Conservation (phyloP, 2,797 vertebrate genomes). For the Spinibarbus caldwelli region DNA sequence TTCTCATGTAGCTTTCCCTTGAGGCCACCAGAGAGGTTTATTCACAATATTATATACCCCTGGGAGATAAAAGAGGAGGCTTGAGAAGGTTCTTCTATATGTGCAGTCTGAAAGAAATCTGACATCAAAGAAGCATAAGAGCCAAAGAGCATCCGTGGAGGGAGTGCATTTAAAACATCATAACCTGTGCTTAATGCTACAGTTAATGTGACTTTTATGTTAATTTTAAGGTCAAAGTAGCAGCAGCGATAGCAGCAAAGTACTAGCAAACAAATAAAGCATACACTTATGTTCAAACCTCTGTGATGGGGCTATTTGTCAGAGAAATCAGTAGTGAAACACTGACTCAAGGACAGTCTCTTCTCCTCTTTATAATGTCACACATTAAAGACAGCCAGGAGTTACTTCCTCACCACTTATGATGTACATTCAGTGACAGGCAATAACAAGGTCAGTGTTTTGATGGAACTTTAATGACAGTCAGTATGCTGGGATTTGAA, state of each 20-base stretch:
- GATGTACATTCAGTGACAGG: slow-evolving; percentile 40
- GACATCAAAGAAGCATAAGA: neutral
- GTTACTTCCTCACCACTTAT: slow-evolving; percentile 39
- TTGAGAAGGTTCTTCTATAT: neutral
- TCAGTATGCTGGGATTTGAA: slow-evolving; percentile 33
- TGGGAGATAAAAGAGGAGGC: neutral
- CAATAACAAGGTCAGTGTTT: slow-evolving; percentile 47
- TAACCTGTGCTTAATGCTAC: slow-evolving; percentile 26
- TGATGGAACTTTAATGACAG: slow-evolving; percentile 52
- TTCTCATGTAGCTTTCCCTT: slow-evolving; percentile 28
- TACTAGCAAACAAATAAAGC: slow-evolving; percentile 25
- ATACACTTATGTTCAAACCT: slow-evolving; percentile 17
- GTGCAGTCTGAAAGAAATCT: slow-evolving; percentile 8
- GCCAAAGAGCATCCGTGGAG: neutral
- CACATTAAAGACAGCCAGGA: slow-evolving; percentile 26
- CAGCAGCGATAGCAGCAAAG: neutral
- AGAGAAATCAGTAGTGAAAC: slow-evolving; percentile 20
- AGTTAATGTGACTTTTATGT: slow-evolving; percentile 20
- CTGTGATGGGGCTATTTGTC: slow-evolving; percentile 25
- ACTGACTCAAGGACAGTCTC: slow-evolving; percentile 52
- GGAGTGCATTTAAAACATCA: slow-evolving; percentile 25
- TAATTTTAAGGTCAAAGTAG: slow-evolving; percentile 46
- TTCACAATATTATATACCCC: neutral
- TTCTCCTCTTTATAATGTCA: slow-evolving; percentile 39
- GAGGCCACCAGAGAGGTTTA: slow-evolving; percentile 7